phyloP scores from a whole-genome alignment of 2,797 vertebrate species.

The Cyclopterus lumpus region DNA sequence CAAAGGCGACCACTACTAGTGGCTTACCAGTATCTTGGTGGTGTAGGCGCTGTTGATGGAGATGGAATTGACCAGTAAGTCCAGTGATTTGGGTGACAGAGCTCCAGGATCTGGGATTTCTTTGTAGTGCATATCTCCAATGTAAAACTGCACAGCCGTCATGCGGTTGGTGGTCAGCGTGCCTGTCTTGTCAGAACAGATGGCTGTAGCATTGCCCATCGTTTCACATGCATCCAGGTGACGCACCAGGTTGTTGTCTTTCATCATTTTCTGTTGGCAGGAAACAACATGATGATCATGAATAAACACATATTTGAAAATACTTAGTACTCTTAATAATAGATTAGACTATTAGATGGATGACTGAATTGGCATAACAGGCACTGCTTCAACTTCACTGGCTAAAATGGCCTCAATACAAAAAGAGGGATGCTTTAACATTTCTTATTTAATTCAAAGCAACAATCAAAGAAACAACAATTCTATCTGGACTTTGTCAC shows the following conservation, averaged over 20 bases:
- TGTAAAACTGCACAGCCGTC: slow-evolving; percentile 92
- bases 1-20: not conserved
- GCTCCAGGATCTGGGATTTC: slow-evolving; percentile 90
- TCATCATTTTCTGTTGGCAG: slow-evolving; percentile 98
- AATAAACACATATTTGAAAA: slow-evolving; percentile 9
- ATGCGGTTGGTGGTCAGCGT: slow-evolving; percentile 98
- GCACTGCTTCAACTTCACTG: not conserved
- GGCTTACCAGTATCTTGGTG: slow-evolving; percentile 95
- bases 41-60: slow-evolving; percentile 98
- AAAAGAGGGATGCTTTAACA: not conserved
- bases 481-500: not conserved
- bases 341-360: not conserved
- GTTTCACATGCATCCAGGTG: slow-evolving; percentile 99
- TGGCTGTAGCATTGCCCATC: slow-evolving; percentile 98
- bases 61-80: slow-evolving; percentile 90
- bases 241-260: slow-evolving; percentile 97
- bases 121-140: slow-evolving; percentile 93
- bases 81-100: slow-evolving; percentile 89
- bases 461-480: not conserved
- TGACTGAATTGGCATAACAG: not conserved
- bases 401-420: slow-evolving; percentile 3
- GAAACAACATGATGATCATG: slow-evolving; percentile 8
- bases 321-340: not conserved
- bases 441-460: not conserved
- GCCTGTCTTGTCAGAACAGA: slow-evolving; percentile 99